Percentiles rank a stretch among this genome's conserved stretches.
Evolutionary conservation across 1,140 invertebrate genomes (phyloP).

Genomic region (Euschistus heros): DNA sequence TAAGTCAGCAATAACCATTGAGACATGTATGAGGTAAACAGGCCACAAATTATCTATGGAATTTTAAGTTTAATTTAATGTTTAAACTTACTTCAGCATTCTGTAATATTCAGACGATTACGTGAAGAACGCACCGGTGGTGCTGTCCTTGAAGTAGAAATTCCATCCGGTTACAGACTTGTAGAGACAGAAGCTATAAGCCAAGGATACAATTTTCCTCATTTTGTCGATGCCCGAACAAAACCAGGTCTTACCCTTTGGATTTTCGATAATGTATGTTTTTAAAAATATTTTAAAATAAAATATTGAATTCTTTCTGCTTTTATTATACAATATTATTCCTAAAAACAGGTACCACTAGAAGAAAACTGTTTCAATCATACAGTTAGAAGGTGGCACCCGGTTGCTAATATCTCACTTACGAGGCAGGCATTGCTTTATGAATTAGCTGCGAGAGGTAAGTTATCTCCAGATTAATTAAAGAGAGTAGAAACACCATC

Average conservation of each 20-base stretch:
- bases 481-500: not conserved
- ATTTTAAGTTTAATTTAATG: not conserved
- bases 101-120: conserved; percentile 34
- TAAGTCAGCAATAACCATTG: conserved; percentile 43
- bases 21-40: conserved; percentile 38
- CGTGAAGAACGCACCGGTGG: conserved; percentile 36
- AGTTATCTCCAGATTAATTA: conserved; percentile 18
- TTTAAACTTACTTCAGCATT: too few relatives aligned
- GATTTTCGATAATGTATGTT: conserved; percentile 39
- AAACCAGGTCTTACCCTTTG: conserved; percentile 35
- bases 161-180: conserved; percentile 47
- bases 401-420: conserved; percentile 47
- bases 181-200: conserved; percentile 44
- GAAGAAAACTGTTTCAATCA: conserved; percentile 40
- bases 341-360: conserved; percentile 34
- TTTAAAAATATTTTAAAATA: not conserved
- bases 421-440: conserved; percentile 45
- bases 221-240: conserved; percentile 33
- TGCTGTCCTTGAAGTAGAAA: conserved; percentile 44
- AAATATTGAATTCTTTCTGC: too few relatives aligned
- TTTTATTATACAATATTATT: too few relatives aligned
- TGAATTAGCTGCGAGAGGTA: conserved; percentile 49
- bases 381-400: conserved; percentile 44
- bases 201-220: conserved; percentile 33
- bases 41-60: not conserved